These are phyloP conservation scores for Anguilla japonica DNA, from an alignment of 2,113 vertebrate genomes.

Conservation along the genomic window DNA sequence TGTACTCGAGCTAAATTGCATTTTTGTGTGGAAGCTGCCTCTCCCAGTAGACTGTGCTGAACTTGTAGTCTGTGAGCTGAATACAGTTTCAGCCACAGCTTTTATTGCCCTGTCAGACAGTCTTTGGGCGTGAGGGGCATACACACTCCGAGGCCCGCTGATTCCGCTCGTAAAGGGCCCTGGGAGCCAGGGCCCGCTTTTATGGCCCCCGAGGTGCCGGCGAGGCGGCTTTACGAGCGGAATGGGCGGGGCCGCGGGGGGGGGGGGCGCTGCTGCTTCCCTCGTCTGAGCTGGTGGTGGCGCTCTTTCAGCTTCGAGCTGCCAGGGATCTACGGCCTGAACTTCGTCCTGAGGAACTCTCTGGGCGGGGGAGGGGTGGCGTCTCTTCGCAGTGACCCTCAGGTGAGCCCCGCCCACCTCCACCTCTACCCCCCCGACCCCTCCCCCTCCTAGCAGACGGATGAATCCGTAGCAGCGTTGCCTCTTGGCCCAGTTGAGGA, in stretches of 20 bases:
- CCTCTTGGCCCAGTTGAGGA: constrained; percentile 18
- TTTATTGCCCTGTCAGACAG: neutral
- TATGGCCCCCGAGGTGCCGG: neutral
- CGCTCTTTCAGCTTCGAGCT: constrained; percentile 74
- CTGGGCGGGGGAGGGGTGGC: constrained; percentile 81
- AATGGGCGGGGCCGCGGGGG: neutral
- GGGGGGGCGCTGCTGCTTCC: neutral
- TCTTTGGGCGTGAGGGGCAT: neutral
- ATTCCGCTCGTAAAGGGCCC: neutral
- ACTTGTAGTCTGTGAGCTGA: neutral
- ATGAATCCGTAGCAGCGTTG: neutral
- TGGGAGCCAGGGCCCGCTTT: neutral
- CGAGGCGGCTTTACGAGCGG: neutral
- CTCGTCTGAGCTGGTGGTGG: neutral
- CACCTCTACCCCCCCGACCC: neutral
- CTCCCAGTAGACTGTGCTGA: neutral
- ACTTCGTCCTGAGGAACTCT: constrained; percentile 80
- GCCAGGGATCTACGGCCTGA: constrained; percentile 78
- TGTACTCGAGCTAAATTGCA: no score
- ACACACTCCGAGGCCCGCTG: neutral
- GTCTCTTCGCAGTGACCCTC: constrained; percentile 83
- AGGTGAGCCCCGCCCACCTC: constrained; percentile 65
- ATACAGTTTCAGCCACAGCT: neutral
- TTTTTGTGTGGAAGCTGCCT: neutral
- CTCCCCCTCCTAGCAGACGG: neutral